Base-by-base conservation (phyloP, 2,888 invertebrate species). In the Hydrotaea diabolus region DNA sequence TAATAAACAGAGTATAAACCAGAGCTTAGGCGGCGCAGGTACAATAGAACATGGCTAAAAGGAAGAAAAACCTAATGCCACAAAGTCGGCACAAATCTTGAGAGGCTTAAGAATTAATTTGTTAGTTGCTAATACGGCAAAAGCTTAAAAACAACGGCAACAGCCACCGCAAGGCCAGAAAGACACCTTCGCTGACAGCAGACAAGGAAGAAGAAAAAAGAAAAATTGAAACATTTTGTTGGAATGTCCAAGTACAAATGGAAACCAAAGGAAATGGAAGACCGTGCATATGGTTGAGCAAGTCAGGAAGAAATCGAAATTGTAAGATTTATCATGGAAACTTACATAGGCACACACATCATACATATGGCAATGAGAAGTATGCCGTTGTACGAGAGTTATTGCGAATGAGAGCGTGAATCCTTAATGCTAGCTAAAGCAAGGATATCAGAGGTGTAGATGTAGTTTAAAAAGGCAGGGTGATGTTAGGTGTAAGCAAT, bases 61-160 rank as follows among this genome's bases (percentile, higher is more conserved):
- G 36, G 76, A 71, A 76, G 39, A 64, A 66, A 80, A 66, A 76
- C 71, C 49, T 76, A 80, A 80, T 49, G 62, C 75, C 62, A 76
- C 76, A 76, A 80, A 80, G 80, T 53, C 75, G 59, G 59, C 46
- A 49, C 46, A 59, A 80, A 80, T 76, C 80, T 80, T 39, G 2
- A 72, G 31, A 71, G 53, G 80, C 76, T 72, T 80, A 80, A 49
- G 53, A 80, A 76, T 76, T 80, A 80, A 80, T 80, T 71, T 76
- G 49, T 62, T 59, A 72, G 49, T 72, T 64, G 71, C 49, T 75
- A 75, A 74, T 59, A 49, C 49, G 21, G 31, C 11, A 23, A 66
- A 23, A 15, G 43, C 62, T 62, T 21, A 39, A 39, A 69, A 19
- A n/a, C 5, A 43, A 71, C 31, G 31, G 31, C 31, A 31, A 31